phyloP scores from a whole-genome alignment of 2,797 vertebrate species.

The Neosilurus hyrtlii region DNA sequence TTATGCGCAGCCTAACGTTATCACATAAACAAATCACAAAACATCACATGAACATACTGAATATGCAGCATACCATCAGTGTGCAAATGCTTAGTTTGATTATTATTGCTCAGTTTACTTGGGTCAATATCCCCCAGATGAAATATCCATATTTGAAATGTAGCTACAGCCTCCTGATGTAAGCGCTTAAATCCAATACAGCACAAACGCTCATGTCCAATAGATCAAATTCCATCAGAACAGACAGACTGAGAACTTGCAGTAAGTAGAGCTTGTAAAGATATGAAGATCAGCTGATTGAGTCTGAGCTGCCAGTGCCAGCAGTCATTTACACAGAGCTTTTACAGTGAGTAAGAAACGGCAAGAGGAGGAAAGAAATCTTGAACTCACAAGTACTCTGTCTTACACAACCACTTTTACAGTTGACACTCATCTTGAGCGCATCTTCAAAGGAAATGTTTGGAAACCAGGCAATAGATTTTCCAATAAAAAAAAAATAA shows the following conservation, averaged over 20 bases:
- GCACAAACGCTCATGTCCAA: conserved; percentile 45
- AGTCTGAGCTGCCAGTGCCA: conserved; percentile 43
- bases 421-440: conserved; percentile 26
- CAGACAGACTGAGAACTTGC: conserved; percentile 32
- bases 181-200: conserved; percentile 43
- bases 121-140: conserved; percentile 38
- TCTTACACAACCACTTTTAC: conserved; percentile 47
- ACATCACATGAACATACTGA: not conserved
- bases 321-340: conserved; percentile 45
- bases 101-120: conserved; percentile 18
- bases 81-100: conserved; percentile 50
- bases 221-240: conserved; percentile 44
- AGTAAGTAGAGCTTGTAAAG: conserved; percentile 37
- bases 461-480: conserved; percentile 9
- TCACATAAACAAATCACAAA: not conserved
- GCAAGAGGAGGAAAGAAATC: conserved; percentile 34
- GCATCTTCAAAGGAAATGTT: conserved; percentile 29
- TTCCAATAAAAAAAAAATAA: too few relatives aligned
- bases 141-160: conserved; percentile 70
- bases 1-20: not conserved
- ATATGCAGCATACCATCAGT: conserved; percentile 35
- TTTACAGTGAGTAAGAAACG: conserved; percentile 30
- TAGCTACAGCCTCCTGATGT: conserved; percentile 48
- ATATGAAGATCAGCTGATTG: conserved; percentile 52
- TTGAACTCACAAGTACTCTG: conserved; percentile 35